These are phyloP conservation scores for Sinhomidia bicolor DNA, from an alignment of 2,888 invertebrate genomes.

Conservation along the genomic window DNA sequence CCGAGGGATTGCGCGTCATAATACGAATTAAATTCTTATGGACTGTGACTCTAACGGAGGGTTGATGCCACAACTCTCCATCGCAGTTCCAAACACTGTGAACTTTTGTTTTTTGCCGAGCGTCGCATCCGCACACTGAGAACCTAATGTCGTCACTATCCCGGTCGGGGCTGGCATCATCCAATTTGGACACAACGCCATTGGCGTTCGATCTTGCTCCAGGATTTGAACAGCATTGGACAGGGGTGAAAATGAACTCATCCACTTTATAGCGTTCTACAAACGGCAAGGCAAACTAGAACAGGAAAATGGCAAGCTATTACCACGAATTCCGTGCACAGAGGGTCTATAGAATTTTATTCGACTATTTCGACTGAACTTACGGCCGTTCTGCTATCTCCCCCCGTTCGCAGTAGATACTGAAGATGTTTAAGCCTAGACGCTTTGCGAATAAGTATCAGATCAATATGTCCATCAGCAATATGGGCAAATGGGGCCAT, in stretches of 20 bases:
- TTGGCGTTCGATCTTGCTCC: constrained; percentile 47
- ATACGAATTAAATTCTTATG: constrained; percentile 79
- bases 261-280: constrained; percentile 89
- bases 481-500: constrained; percentile 90
- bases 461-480: constrained; percentile 90
- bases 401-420: constrained; percentile 86
- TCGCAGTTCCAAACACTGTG: constrained; percentile 91
- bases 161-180: constrained; percentile 73
- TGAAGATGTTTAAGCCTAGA: constrained; percentile 87
- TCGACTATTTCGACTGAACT: constrained; percentile 81
- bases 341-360: neutral
- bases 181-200: constrained; percentile 81
- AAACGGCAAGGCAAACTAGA: constrained; percentile 87
- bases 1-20: constrained; percentile 70
- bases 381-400: constrained; percentile 86
- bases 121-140: constrained; percentile 77
- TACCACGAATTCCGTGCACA: neutral
- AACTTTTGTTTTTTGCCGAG: constrained; percentile 74
- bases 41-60: constrained; percentile 79
- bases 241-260: constrained; percentile 87
- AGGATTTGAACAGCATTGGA: constrained; percentile 79
- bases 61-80: constrained; percentile 85
- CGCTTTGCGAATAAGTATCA: constrained; percentile 89
- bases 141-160: constrained; percentile 74
- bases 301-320: neutral